Evolutionary conservation across 2,888 invertebrate species (phyloP).

Genomic region (Synanthedon vespiformis): DNA sequence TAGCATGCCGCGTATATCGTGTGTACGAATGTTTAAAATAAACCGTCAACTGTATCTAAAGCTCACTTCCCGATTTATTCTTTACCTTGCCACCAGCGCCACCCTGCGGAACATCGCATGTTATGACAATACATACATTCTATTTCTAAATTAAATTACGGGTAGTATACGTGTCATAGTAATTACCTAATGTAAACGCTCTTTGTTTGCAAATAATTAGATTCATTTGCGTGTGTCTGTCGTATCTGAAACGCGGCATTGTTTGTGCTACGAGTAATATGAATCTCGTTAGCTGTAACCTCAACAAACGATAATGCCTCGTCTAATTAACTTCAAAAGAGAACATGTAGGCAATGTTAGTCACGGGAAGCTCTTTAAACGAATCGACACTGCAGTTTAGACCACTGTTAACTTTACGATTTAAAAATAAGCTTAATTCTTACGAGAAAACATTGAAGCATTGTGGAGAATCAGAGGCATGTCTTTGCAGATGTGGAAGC

Average conservation of each 20-base stretch:
- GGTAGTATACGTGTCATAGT: neutral
- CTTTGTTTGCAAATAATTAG: neutral
- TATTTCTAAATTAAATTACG: neutral
- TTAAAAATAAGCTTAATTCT: no score
- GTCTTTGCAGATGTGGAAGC: no score
- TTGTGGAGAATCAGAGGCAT: no score
- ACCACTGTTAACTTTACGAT: no score
- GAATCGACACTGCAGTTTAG: neutral
- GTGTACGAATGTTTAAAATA: slow-evolving; percentile 28
- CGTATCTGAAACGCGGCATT: neutral
- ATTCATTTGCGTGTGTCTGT: neutral
- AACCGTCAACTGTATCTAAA: slow-evolving; percentile 21
- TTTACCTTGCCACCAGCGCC: slow-evolving; percentile 63
- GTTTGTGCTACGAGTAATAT: neutral
- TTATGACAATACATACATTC: neutral
- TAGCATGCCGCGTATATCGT: slow-evolving; percentile 38
- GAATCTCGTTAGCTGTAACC: neutral
- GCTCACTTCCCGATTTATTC: slow-evolving; percentile 12
- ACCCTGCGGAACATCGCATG: slow-evolving; percentile 52
- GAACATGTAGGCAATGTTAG: neutral
- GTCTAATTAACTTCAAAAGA: neutral
- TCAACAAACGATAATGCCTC: neutral
- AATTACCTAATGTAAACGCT: neutral
- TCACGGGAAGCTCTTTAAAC: neutral
- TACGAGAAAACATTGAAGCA: no score